Evolutionary conservation across 2,113 vertebrate species (phyloP), one percentile per base, ranked within the genome.

Genomic region (Nothocercus julius): DNA sequence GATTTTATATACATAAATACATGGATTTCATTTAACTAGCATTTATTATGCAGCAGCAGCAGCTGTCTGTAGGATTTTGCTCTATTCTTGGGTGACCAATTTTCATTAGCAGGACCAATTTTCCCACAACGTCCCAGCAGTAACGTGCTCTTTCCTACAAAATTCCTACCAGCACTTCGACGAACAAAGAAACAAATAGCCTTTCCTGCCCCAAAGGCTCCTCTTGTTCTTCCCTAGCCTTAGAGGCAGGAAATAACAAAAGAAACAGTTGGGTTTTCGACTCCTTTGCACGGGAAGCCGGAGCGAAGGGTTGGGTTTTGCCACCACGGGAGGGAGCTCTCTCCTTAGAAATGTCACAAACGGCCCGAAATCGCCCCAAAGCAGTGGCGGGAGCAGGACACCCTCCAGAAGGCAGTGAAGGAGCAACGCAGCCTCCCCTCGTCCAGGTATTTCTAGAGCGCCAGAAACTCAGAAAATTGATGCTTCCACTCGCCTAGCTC

Each of bases 291-390:
- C 16, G 24, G 30, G 36, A 22, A 68, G 40, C n/a, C 22, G 38
- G 20, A 64, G 73, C 63, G 17, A 82, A 68, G 28, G 56, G 34
- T 88, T 80, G 7, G 34, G 77, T 16, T 14, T 4, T 72, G 15
- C 51, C 12, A 78, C 98, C 98, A 98, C 98, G 92, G 7, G 98
- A 97, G 97, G 98, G 98, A 87, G 97, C 97, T 91, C 47, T 81
- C 66, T 72, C 85, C 96, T 91, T 92, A 97, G 47, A 93, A 97
- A 98, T 98, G 49, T 21, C 49, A 49, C 49, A 49, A 49, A 49
- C 22, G 49, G 49, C 49, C 49, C 9, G 21, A 49, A 49, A 49
- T 49, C 10, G 49, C 49, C 49, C 49, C 49, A 49, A 49, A 49
- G 49, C 9, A 5, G 49, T 49, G 49, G 47, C 21, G 10, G 47